These are phyloP conservation scores for Patella caerulea DNA, from an alignment of 2,888 invertebrate species.

Conservation along the genomic window DNA sequence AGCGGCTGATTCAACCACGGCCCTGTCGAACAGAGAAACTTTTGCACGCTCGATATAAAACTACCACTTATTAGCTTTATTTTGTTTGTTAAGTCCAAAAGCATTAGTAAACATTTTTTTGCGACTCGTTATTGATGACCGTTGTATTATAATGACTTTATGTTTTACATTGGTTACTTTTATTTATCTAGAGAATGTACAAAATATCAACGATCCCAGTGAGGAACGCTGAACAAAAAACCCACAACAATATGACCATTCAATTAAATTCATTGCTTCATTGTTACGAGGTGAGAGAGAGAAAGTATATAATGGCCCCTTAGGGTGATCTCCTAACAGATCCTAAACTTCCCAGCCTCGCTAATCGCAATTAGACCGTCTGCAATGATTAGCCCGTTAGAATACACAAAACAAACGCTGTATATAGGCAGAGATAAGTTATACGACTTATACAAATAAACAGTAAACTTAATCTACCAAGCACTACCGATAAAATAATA, in stretches of 20 bases:
- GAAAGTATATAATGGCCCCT: constrained; percentile 1
- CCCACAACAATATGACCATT: no score
- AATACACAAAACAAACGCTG: constrained; percentile 3
- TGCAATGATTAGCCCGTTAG: background rate
- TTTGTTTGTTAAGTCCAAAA: no score
- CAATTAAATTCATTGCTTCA: background rate
- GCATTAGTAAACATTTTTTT: background rate
- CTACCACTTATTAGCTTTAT: no score
- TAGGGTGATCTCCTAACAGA: background rate
- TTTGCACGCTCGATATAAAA: background rate
- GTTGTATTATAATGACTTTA: no score
- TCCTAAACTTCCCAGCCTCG: background rate
- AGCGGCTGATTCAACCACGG: constrained; percentile 7
- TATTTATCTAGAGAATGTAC: no score
- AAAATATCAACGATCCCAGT: no score
- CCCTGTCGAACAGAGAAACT: background rate
- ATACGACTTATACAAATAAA: no score
- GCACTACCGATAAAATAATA: no score
- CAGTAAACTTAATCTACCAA: no score
- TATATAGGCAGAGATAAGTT: no score
- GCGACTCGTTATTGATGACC: background rate
- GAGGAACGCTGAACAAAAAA: no score
- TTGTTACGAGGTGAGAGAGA: background rate
- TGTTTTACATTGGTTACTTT: no score
- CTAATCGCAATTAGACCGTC: constrained; percentile 6